Conservation (phyloP, 2,797 vertebrate genomes). For the Oreonectes daqikongensis region DNA sequence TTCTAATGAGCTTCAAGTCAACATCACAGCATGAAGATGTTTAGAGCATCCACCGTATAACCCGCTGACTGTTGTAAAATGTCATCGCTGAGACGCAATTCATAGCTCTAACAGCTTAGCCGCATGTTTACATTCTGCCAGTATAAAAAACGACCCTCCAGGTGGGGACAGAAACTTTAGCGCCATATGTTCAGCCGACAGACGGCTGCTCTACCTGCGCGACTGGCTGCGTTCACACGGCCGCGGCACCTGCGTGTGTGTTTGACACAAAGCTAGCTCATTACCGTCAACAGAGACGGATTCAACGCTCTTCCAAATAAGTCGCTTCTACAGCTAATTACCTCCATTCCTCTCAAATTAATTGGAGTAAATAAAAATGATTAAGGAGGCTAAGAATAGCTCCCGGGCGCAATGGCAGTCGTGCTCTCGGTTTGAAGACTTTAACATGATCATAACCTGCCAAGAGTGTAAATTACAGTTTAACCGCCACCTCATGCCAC, state of each 20-base stretch:
- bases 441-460: conserved; percentile 63
- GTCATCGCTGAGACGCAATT: conserved; percentile 12
- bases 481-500: conserved; percentile 38
- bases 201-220: conserved; percentile 31
- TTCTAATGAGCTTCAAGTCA: conserved; percentile 2
- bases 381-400: conserved; percentile 80
- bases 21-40: not conserved
- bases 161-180: conserved; percentile 40
- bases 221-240: conserved; percentile 54
- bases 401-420: conserved; percentile 60
- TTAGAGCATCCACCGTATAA: not conserved
- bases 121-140: conserved; percentile 32
- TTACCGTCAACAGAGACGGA: conserved; percentile 40
- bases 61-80: not conserved
- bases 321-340: conserved; percentile 72
- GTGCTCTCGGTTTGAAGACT: conserved; percentile 63
- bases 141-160: conserved; percentile 37
- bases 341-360: conserved; percentile 75
- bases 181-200: conserved; percentile 49
- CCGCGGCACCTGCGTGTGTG: conserved; percentile 16
- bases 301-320: conserved; percentile 27
- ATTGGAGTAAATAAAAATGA: conserved; percentile 81
- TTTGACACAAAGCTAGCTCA: conserved; percentile 44
- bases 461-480: conserved; percentile 63
- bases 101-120: conserved; percentile 39